Conservation (phyloP, 1,140 invertebrate genomes). For the Homalodisca vitripennis region DNA sequence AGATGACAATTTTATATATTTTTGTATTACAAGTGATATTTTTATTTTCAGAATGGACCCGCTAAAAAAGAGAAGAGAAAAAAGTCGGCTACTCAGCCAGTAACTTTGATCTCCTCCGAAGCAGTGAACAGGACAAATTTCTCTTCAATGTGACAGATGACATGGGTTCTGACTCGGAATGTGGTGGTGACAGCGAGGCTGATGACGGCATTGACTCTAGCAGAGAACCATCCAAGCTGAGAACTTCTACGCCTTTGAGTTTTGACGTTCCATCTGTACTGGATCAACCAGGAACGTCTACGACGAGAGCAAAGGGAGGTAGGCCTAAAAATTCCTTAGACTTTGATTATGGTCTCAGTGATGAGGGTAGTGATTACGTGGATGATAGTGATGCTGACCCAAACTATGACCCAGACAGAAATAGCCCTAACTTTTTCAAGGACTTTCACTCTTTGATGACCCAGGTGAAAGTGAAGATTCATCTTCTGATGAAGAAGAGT, state of each 20-base stretch:
- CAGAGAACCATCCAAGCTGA: neutral
- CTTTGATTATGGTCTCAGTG: neutral
- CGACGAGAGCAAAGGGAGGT: neutral
- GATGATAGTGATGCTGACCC: neutral
- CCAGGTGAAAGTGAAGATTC: too few relatives aligned
- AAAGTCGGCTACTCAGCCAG: neutral
- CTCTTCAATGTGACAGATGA: neutral
- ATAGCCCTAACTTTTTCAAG: too few relatives aligned
- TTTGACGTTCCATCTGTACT: too few relatives aligned
- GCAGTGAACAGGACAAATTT: neutral
- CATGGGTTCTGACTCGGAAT: neutral
- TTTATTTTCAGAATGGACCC: neutral
- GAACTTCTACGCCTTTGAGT: neutral
- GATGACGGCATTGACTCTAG: neutral
- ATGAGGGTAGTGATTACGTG: neutral
- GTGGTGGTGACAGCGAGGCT: neutral
- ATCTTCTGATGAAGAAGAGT: neutral
- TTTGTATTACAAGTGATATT: too few relatives aligned
- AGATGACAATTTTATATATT: too few relatives aligned
- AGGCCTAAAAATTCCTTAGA: neutral
- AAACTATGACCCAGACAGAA: neutral
- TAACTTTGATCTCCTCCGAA: neutral
- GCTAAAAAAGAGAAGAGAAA: neutral
- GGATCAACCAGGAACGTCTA: neutral
- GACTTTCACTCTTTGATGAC: too few relatives aligned